Evolutionary conservation across 2,888 invertebrate species (phyloP).

Genomic region (Cantharis flavilabris): DNA sequence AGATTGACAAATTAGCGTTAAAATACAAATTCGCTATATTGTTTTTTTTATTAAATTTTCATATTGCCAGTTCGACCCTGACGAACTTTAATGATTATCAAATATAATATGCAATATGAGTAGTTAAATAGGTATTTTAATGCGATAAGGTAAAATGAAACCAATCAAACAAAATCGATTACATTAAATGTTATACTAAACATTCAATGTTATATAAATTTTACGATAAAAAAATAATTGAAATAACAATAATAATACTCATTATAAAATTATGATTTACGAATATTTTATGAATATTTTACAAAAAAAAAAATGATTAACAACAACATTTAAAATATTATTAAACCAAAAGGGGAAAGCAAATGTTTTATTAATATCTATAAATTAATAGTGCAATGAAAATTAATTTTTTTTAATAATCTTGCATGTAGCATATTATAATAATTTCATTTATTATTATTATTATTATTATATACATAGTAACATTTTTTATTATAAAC

Average conservation of each 20-base stretch:
- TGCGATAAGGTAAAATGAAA: neutral
- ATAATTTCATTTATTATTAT: too few relatives aligned
- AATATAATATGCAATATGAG: neutral
- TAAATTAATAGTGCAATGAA: too few relatives aligned
- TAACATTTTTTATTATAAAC: too few relatives aligned
- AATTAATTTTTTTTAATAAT: too few relatives aligned
- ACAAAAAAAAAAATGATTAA: neutral
- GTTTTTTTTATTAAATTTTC: too few relatives aligned
- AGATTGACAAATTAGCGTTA: too few relatives aligned
- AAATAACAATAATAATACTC: neutral
- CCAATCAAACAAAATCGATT: neutral
- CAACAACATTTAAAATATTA: neutral
- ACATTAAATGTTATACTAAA: neutral
- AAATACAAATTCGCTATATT: too few relatives aligned
- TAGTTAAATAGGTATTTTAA: neutral
- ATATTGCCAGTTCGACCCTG: neutral
- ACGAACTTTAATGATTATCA: too few relatives aligned
- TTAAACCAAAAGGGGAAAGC: neutral
- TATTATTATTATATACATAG: too few relatives aligned
- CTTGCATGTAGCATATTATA: too few relatives aligned
- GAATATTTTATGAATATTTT: neutral
- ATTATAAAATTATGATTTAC: neutral
- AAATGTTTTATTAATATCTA: too few relatives aligned
- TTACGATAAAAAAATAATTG: neutral
- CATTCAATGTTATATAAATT: neutral